A percentile compares a stretch with the other conserved stretches of the same genome.
These are phyloP conservation scores for Anadara kagoshimensis DNA, from an alignment of 1,140 invertebrate genomes.

Conservation along the genomic window DNA sequence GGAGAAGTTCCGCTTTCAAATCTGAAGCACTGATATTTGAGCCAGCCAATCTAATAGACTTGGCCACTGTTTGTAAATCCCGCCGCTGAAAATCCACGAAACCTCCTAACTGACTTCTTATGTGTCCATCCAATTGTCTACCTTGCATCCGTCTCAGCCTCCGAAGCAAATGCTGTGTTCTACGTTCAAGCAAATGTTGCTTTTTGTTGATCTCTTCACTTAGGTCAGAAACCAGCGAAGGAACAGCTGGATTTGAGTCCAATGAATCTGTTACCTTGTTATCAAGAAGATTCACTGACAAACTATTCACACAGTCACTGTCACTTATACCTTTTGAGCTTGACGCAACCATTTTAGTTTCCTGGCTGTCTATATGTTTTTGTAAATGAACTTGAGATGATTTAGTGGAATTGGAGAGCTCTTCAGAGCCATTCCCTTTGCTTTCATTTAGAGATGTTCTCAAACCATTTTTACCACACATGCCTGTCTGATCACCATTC, in stretches of 20 bases:
- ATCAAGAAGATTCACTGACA: not conserved
- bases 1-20: slow-evolving; percentile 71
- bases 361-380: not conserved
- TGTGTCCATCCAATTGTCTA: slow-evolving; percentile 82
- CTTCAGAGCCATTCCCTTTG: not conserved
- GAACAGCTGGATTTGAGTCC: not conserved
- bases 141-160: slow-evolving; percentile 85
- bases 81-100: slow-evolving; percentile 83
- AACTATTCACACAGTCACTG: not conserved
- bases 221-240: slow-evolving; percentile 17
- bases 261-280: not conserved
- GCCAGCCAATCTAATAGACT: slow-evolving; percentile 46
- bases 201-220: slow-evolving; percentile 57
- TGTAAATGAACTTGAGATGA: not conserved
- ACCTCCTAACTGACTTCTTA: slow-evolving; percentile 83
- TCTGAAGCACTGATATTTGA: slow-evolving; percentile 42
- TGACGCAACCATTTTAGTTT: slow-evolving; percentile 32
- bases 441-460: not conserved
- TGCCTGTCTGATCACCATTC: not conserved
- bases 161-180: slow-evolving; percentile 82
- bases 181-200: slow-evolving; percentile 80
- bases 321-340: slow-evolving; percentile 13
- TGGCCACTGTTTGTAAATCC: slow-evolving; percentile 68
- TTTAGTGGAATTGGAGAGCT: not conserved
- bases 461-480: not conserved